Evolutionary conservation across 2,888 invertebrate genomes (phyloP), one percentile per base, ranked within the genome.

Genomic region (Tillus elongatus): DNA sequence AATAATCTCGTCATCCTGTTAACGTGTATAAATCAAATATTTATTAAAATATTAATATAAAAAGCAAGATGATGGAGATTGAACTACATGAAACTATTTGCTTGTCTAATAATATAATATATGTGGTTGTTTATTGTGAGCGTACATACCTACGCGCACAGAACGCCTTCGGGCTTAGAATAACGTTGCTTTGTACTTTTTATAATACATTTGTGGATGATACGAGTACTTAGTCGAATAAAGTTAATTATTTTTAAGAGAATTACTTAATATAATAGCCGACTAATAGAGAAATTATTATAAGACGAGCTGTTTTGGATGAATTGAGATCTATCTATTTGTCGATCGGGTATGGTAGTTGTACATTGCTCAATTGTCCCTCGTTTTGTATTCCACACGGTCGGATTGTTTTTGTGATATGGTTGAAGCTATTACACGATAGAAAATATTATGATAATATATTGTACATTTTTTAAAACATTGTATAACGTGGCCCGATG

Each of bases 181-280:
- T 47, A 53, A 54, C 56, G 59, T 60, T 63, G 65, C 63, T 65
- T 64, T 63, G 60, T 64, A 64, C 63, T 62, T 64, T 64, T 64
- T 64, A 63, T 63, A 64, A 60, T 56, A 54, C 53, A 53, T 55
- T 49, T 53, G 51, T 56, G 52, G 51, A 39, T 36, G 50, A 51
- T 53, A 53, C 50, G 52, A 56, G 47, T 46, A 57, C 47, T 49
- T 58, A 60, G 58, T 51, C 57, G 57, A 60, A 36, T 57, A 51
- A 59, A 55, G 58, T 61, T 62, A 55, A 58, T 59, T 63, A 63
- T 63, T 63, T 64, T 58, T 63, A 63, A 63, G 61, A 54, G 47
- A 51, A 19, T 24, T 19, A 30, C 9, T 19, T 19, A n/a, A 19
- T 29, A 30, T 30, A 19, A 35, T 36, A 35, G 40, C 24, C 12